A percentile compares a stretch with the other conserved stretches of the same genome.
Conservation (phyloP, 2,113 vertebrate genomes). For the Otus sunia region DNA sequence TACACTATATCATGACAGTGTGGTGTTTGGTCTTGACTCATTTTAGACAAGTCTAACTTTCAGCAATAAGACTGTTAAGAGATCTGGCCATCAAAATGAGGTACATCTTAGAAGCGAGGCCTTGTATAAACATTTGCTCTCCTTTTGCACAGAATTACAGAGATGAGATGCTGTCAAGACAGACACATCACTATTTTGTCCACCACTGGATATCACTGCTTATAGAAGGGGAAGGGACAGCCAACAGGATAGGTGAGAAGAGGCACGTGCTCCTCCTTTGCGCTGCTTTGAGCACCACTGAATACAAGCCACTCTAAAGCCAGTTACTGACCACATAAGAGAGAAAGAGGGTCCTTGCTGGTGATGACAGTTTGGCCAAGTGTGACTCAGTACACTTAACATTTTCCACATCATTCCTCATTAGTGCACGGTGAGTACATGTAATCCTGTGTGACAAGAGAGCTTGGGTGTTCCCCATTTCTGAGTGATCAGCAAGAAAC, state of each 20-base stretch:
- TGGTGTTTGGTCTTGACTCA: neutral
- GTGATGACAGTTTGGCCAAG: neutral
- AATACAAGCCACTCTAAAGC: neutral
- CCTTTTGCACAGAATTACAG: neutral
- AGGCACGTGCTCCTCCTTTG: neutral
- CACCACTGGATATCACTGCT: neutral
- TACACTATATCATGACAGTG: neutral
- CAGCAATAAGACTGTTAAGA: neutral
- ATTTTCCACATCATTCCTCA: neutral
- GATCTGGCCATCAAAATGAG: neutral
- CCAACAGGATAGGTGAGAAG: neutral
- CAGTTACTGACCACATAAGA: neutral
- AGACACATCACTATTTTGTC: neutral
- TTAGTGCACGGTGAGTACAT: accelerated
- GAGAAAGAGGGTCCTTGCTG: neutral
- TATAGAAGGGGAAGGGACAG: neutral
- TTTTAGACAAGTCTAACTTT: neutral
- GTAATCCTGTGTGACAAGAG: neutral
- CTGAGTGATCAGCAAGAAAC: neutral
- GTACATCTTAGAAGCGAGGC: neutral
- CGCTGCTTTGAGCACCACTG: neutral
- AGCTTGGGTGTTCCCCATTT: neutral
- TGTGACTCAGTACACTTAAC: neutral
- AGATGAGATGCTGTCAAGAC: neutral
- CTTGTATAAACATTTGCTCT: neutral